Conservation (phyloP, 2,888 invertebrate species). For the Hydriomena furcata region DNA sequence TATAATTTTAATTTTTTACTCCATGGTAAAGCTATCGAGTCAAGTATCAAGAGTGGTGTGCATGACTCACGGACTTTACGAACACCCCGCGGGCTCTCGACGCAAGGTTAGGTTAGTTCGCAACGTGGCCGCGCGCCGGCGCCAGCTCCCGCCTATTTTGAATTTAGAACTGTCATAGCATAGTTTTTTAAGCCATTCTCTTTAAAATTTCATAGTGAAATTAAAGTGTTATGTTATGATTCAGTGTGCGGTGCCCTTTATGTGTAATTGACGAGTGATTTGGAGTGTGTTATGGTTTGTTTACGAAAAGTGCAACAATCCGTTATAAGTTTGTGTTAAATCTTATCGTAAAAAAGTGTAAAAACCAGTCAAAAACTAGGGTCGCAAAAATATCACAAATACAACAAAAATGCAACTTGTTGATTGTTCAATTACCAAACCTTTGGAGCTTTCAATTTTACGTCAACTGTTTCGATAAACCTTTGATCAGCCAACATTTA, state of each 20-base stretch:
- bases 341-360: too few relatives aligned
- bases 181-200: neutral
- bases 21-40: neutral
- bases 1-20: neutral
- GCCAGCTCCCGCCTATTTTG: conserved; percentile 63
- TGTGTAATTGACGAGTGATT: neutral
- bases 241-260: conserved; percentile 23
- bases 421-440: conserved; percentile 34
- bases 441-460: neutral
- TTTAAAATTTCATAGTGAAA: neutral
- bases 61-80: conserved; percentile 51
- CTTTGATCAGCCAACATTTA: neutral
- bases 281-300: neutral
- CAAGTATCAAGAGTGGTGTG: conserved; percentile 63
- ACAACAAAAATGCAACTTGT: conserved; percentile 46
- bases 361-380: too few relatives aligned
- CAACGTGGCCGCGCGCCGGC: conserved; percentile 75
- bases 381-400: too few relatives aligned
- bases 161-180: conserved; percentile 25
- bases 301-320: conserved; percentile 1
- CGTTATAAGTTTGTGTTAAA: too few relatives aligned
- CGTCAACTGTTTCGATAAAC: neutral
- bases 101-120: conserved; percentile 79
- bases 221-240: conserved; percentile 6
- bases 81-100: conserved; percentile 56